Base-by-base conservation (phyloP, 2,888 invertebrate genomes). In the Masnerella sp. region DNA sequence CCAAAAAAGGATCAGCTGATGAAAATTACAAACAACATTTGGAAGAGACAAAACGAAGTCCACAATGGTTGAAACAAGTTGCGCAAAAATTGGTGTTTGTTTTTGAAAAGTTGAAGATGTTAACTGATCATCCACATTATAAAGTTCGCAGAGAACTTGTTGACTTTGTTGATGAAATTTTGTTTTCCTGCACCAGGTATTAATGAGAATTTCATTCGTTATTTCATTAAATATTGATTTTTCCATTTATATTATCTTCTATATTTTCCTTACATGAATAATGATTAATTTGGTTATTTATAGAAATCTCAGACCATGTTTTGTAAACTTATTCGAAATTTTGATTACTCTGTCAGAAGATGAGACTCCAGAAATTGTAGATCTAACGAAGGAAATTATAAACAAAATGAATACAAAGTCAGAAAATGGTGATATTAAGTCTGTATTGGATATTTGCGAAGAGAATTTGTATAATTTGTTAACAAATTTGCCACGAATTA, bases 311-410 rank as follows among this genome's bases (percentile, higher is more conserved):
- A 89, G 89, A 14, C 87, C 89, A 0, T 92, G 91, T 49, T 88
- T 92, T 43, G 87, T 90, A n/a, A 86, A 90, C 72, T 88, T 92
- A 5, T 85, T 94, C 2, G 94, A 94, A 84, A 90, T 92, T 25
- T 85, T 94, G 5, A 90, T 95, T 73, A 89, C 91, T 0, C 86
- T 95, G 20, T 90, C 92, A 0, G 92, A 93, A 82, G 94, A 95
- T 86, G 90, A 90, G 5, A 88, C 89, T 71, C 79, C 84, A 0
- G 88, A 90, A 71, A 90, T 94, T 9, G 81, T 89, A 9, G 74
- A 80, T 2, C 79, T 83, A 49, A 90, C 90, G 74, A 82, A 80
- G 14, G 47, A 75, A 14, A 83, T 82, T 71, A 81, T 88, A 3
- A 84, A 84, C 14, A 86, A 81, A 76, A 89, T 91, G 78, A 88